These are phyloP conservation scores for Ichneumoninae sp. DNA, from an alignment of 2,888 invertebrate genomes.

Conservation along the genomic window DNA sequence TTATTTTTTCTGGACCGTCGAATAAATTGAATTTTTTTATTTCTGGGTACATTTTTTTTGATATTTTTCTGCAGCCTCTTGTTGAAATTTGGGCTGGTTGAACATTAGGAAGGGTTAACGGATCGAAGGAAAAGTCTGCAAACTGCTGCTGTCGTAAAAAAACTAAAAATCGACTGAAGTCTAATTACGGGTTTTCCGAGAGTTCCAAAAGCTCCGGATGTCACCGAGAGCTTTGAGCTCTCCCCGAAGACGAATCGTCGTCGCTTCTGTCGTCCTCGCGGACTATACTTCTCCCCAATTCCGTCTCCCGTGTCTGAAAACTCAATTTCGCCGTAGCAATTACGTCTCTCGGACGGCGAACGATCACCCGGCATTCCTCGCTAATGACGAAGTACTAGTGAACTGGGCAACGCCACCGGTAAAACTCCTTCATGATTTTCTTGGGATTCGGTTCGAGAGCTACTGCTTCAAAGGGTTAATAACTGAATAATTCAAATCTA, in stretches of 20 bases:
- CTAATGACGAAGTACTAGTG: constrained; percentile 71
- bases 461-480: constrained; percentile 33
- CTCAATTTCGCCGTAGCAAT: constrained; percentile 71
- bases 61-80: background rate
- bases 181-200: background rate
- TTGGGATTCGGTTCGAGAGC: constrained; percentile 39
- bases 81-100: background rate
- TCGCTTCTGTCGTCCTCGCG: constrained; percentile 18
- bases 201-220: constrained; percentile 3
- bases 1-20: background rate
- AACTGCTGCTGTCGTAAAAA: background rate
- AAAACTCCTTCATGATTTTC: constrained; percentile 57
- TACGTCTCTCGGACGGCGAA: constrained; percentile 64
- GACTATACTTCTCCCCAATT: constrained; percentile 53
- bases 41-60: background rate
- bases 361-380: constrained; percentile 71
- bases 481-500: constrained; percentile 55
- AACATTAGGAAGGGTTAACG: background rate
- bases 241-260: constrained; percentile 25
- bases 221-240: constrained; percentile 6
- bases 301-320: constrained; percentile 62
- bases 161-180: background rate
- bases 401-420: constrained; percentile 45
- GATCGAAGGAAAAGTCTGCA: background rate
- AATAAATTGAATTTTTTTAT: background rate